These are phyloP conservation scores for Archaeoteleia sp. DNA, from an alignment of 2,888 invertebrate species.

Conservation along the genomic window DNA sequence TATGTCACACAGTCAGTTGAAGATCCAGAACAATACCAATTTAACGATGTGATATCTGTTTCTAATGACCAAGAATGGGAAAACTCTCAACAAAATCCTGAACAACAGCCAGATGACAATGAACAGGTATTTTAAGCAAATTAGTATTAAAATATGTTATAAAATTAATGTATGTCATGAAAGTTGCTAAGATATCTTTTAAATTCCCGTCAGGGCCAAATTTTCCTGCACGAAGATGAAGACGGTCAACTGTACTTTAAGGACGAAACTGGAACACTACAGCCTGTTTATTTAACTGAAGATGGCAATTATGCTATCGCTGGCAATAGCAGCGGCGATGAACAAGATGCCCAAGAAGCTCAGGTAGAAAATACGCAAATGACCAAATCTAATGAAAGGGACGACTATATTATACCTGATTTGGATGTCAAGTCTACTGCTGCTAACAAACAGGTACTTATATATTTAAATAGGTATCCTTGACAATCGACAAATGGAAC, in stretches of 20 bases:
- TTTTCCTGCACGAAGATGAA: conserved; percentile 72
- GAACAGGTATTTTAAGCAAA: conserved; percentile 52
- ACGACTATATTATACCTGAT: conserved; percentile 63
- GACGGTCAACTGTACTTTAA: conserved; percentile 72
- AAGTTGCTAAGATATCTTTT: not conserved
- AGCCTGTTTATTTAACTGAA: conserved; percentile 71
- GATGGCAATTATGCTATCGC: conserved; percentile 73
- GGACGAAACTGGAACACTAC: conserved; percentile 69
- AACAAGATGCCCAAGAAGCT: conserved; percentile 63
- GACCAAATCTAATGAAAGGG: conserved; percentile 55
- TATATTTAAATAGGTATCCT: conserved; percentile 12
- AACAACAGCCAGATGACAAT: conserved; percentile 45
- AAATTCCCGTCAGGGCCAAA: conserved; percentile 63
- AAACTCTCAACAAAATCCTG: conserved; percentile 56
- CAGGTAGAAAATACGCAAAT: conserved; percentile 48
- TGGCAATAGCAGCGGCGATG: conserved; percentile 63
- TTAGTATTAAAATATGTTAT: conserved; percentile 2
- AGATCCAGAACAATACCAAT: conserved; percentile 63
- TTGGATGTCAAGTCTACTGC: conserved; percentile 55
- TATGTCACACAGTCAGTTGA: conserved; percentile 67
- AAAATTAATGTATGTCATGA: not conserved
- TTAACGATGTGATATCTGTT: conserved; percentile 58
- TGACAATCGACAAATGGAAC: too few species aligned
- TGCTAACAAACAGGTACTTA: conserved; percentile 59
- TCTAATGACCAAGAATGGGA: conserved; percentile 70